Evolutionary conservation across 2,888 invertebrate species (phyloP), one percentile per base, ranked within the genome.

Genomic region (Odontomyia ornata): DNA sequence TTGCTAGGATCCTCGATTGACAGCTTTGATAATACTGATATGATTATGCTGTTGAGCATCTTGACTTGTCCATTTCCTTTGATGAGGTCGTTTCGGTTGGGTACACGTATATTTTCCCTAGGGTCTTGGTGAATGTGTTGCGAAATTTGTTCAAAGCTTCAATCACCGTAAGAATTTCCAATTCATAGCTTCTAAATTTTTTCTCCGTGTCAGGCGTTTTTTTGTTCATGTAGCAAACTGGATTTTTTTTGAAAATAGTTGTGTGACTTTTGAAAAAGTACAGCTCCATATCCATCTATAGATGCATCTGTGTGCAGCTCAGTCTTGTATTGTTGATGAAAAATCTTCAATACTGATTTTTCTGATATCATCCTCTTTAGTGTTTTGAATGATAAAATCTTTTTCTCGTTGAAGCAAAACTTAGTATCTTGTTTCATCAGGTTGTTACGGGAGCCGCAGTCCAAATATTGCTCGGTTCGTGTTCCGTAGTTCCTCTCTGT

Each of bases 131-230:
- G 0, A 84, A 80, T 0, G 83, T 82, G 1, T 82, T 80, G 76
- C 84, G 76, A 60, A 83, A 83, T 56, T 81, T 81, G 25, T 80
- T 77, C 4, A 84, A 75, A 0, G 83, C 81, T 79, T 82, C 81
- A 0, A 57, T 80, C 0, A 84, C 83, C 0, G 84, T 84, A 0
- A 85, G 75, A 0, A 83, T 83, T 75, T 84, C 81, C 0, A 85
- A 79, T 60, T 84, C 83, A 76, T 83, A 84, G 47, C 82, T 82
- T 67, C 82, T 81, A 75, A 81, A 83, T 2, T 79, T 65, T 3
- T 78, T 76, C 75, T 82, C 83, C 13, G 81, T 82, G 1, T 30
- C 64, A 47, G 79, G 79, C 0, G 83, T 83, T 2, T 81, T 81
- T 13, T 81, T 71, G 47, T 83, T 83, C 60, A 79, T 83, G 71